Percentiles rank a stretch among this genome's conserved stretches.
Evolutionary conservation across 2,113 vertebrate genomes (phyloP).

Genomic region (Sinocyclocheilus anshuiensis): DNA sequence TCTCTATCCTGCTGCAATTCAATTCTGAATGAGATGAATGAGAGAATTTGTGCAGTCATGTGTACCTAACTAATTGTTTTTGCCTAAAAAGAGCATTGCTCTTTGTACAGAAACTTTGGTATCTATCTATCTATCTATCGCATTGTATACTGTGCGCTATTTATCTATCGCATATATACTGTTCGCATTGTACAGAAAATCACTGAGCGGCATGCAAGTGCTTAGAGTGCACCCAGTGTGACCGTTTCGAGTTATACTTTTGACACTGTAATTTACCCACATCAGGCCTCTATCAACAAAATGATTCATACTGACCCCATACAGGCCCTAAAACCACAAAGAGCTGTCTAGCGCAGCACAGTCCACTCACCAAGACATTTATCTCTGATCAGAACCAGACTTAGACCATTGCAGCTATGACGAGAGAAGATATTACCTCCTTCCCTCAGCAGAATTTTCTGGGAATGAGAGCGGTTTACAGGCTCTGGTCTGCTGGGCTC

Average conservation of each 20-base stretch:
- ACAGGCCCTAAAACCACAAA: constrained; percentile 25
- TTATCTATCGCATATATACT: no score
- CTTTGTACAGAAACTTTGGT: no score
- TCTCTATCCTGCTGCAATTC: background rate
- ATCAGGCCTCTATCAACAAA: constrained; percentile 52
- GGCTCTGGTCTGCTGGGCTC: constrained; percentile 25
- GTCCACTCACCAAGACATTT: constrained; percentile 29
- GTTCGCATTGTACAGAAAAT: constrained; percentile 44
- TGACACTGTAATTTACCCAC: constrained; percentile 47
- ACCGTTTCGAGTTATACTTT: constrained; percentile 43
- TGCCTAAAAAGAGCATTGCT: constrained; percentile 51
- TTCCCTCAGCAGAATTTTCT: constrained; percentile 26
- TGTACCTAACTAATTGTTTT: constrained; percentile 52
- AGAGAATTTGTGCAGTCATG: background rate
- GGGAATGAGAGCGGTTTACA: constrained; percentile 23
- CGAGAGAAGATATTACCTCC: constrained; percentile 24
- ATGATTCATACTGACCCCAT: constrained; percentile 38
- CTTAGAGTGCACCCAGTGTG: constrained; percentile 36
- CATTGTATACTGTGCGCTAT: no score
- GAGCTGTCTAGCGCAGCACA: background rate
- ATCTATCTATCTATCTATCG: no score
- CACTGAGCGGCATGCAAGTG: constrained; percentile 35
- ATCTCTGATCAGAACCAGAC: constrained; percentile 38
- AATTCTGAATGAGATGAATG: background rate
- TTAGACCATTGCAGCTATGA: constrained; percentile 1